phyloP scores from a whole-genome alignment of 2,113 vertebrate genomes.

The Bagarius yarrelli region DNA sequence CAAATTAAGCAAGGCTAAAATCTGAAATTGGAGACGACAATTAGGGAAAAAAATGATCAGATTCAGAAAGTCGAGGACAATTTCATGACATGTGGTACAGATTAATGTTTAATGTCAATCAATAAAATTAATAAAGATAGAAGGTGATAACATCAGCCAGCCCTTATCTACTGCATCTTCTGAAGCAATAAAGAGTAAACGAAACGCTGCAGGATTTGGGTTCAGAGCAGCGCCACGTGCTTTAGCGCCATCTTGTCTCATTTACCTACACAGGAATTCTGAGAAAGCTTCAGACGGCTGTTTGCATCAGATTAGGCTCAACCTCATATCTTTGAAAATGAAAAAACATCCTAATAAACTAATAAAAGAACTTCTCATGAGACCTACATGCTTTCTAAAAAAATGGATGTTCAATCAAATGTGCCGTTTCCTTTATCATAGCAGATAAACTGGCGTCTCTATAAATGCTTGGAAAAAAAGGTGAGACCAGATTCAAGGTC shows the following conservation, averaged over 20 bases:
- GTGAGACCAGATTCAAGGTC: background rate
- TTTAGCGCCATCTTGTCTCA: slow-evolving; percentile 40
- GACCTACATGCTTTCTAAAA: background rate
- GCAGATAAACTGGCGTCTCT: background rate
- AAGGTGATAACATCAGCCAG: background rate
- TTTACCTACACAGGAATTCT: slow-evolving; percentile 22
- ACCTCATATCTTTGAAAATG: background rate
- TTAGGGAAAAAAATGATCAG: background rate
- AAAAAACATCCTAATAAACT: slow-evolving; percentile 6
- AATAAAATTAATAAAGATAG: background rate
- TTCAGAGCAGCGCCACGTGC: slow-evolving; percentile 24
- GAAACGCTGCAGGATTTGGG: slow-evolving; percentile 1
- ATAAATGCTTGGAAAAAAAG: background rate
- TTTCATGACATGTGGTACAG: background rate
- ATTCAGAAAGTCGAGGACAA: background rate
- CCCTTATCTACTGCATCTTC: background rate
- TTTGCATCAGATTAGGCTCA: slow-evolving; percentile 7
- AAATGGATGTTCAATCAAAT: background rate
- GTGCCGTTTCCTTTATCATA: background rate
- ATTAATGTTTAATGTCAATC: slow-evolving; percentile 1
- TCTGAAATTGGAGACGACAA: background rate
- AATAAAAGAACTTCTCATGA: background rate
- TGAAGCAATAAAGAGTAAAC: background rate
- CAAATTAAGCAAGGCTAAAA: background rate
- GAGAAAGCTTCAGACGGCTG: slow-evolving; percentile 22